phyloP scores from a whole-genome alignment of 2,113 vertebrate genomes.

The Cephalopterus ornatus region DNA sequence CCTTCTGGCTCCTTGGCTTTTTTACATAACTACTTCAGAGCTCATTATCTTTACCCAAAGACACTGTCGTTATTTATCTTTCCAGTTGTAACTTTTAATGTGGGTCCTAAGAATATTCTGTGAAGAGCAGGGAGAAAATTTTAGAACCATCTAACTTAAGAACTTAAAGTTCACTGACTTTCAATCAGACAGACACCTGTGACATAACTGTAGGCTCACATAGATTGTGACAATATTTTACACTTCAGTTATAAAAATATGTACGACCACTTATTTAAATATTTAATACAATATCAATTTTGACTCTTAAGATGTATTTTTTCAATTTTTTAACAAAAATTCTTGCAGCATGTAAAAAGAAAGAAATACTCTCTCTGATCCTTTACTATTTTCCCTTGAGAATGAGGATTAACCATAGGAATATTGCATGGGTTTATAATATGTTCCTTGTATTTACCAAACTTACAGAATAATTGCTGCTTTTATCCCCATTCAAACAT shows the following conservation, averaged over 20 bases:
- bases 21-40: not conserved
- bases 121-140: not conserved
- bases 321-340: not conserved
- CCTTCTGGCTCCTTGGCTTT: not conserved
- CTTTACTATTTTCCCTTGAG: not conserved
- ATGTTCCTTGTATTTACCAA: not conserved
- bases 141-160: not conserved
- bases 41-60: not conserved
- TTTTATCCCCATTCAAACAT: conserved; percentile 60
- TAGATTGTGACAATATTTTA: not conserved
- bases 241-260: not conserved
- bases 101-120: not conserved
- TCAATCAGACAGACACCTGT: not conserved
- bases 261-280: not conserved
- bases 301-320: not conserved
- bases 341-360: not conserved
- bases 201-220: not conserved
- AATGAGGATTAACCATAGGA: not conserved
- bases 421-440: not conserved
- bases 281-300: not conserved
- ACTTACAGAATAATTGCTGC: not conserved
- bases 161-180: not conserved
- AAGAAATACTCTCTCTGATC: not conserved
- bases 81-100: not conserved
- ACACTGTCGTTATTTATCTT: not conserved